Conservation (phyloP, 1,140 invertebrate genomes). For the Drosophila paulistorum region DNA sequence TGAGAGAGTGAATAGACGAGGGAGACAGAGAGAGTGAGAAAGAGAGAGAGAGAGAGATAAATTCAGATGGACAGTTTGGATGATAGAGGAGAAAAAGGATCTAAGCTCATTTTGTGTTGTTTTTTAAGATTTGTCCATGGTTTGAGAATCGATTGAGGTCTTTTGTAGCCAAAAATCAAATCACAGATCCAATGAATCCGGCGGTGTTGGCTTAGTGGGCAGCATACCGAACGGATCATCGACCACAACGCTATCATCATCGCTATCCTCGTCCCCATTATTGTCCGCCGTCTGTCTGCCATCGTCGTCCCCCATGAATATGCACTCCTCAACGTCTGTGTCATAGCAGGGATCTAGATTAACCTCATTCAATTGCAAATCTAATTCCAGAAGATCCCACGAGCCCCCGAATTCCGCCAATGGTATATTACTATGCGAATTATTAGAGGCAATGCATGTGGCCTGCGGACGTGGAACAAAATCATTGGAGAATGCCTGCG, state of each 20-base stretch:
- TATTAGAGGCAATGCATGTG: conserved; percentile 4
- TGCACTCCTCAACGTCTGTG: conserved; percentile 85
- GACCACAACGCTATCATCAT: conserved; percentile 63
- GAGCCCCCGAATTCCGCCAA: conserved; percentile 79
- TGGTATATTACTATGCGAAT: conserved; percentile 43
- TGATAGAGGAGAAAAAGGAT: not conserved
- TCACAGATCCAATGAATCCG: conserved; percentile 83
- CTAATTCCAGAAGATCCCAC: conserved; percentile 80
- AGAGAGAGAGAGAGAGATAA: not conserved
- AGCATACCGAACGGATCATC: conserved; percentile 82
- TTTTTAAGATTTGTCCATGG: conserved; percentile 20
- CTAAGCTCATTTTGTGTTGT: conserved; percentile 2
- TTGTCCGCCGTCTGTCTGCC: conserved; percentile 44
- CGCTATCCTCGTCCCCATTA: conserved; percentile 79
- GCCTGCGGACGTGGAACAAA: conserved; percentile 58
- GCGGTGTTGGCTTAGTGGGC: conserved; percentile 79
- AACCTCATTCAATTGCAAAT: conserved; percentile 81
- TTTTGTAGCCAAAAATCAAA: conserved; percentile 78
- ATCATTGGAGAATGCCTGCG: conserved; percentile 83
- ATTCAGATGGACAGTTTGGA: not conserved
- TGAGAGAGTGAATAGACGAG: not conserved
- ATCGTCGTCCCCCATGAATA: conserved; percentile 84
- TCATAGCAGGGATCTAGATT: conserved; percentile 82
- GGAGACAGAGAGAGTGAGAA: not conserved
- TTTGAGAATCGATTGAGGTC: conserved; percentile 25